A percentile compares a stretch with the other conserved stretches of the same genome.
These are phyloP conservation scores for Salticus scenicus DNA, from an alignment of 2,888 invertebrate species.

Conservation along the genomic window DNA sequence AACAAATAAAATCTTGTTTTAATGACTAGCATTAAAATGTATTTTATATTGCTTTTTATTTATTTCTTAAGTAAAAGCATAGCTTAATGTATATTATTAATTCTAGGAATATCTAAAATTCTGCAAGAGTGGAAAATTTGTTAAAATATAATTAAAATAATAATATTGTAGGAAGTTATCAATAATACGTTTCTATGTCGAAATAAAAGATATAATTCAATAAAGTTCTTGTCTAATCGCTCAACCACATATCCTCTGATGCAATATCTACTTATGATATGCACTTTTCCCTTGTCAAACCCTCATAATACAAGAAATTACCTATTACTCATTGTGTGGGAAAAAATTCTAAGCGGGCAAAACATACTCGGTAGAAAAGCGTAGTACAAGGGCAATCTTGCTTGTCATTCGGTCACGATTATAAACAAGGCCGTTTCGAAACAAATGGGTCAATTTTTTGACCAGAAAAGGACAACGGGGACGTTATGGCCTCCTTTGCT, in stretches of 20 bases:
- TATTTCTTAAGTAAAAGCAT: too few relatives aligned
- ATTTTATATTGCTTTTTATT: too few relatives aligned
- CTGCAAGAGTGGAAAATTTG: too few relatives aligned
- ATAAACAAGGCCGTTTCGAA: slow-evolving; percentile 28
- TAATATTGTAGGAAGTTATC: too few relatives aligned
- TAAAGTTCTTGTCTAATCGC: too few relatives aligned
- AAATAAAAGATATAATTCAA: too few relatives aligned
- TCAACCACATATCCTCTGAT: neutral
- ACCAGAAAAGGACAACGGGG: slow-evolving; percentile 50
- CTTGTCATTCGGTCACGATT: slow-evolving; percentile 36
- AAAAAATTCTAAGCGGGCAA: neutral
- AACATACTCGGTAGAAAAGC: neutral
- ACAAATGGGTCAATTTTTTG: slow-evolving; percentile 43
- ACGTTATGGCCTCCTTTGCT: slow-evolving; percentile 33
- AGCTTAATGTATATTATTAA: too few relatives aligned
- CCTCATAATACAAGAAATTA: neutral
- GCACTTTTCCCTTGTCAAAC: neutral
- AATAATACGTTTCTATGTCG: too few relatives aligned
- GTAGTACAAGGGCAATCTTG: slow-evolving; percentile 24
- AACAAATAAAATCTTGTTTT: too few relatives aligned
- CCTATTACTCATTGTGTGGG: neutral
- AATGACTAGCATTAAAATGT: too few relatives aligned
- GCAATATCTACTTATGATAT: neutral
- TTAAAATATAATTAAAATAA: too few relatives aligned
- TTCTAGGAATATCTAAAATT: too few relatives aligned